phyloP scores from a whole-genome alignment of 2,113 vertebrate genomes.

The Lepisosteus osseus region DNA sequence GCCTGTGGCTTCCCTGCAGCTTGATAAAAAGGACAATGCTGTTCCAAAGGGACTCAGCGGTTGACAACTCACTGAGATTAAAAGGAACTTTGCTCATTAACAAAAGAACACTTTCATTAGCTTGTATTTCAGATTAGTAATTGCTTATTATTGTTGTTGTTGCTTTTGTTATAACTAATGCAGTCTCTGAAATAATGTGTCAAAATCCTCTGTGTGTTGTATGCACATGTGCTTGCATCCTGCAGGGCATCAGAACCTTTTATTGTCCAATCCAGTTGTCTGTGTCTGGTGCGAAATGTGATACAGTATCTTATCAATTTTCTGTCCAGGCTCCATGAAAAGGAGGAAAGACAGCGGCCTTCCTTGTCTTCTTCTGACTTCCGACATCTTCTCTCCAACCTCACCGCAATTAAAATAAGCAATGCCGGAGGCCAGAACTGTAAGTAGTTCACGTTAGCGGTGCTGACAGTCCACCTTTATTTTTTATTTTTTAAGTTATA shows the following conservation, averaged over 20 bases:
- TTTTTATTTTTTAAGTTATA: too few species aligned
- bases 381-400: constrained; percentile 78
- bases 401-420: constrained; percentile 66
- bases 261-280: background rate
- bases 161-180: constrained; percentile 16
- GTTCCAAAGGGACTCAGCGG: constrained; percentile 26
- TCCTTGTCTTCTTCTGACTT: constrained; percentile 67
- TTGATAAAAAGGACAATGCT: constrained; percentile 58
- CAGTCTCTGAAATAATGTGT: background rate
- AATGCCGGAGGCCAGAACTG: constrained; percentile 51
- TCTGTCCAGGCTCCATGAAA: constrained; percentile 74
- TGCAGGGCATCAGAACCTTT: too few species aligned
- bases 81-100: constrained; percentile 55
- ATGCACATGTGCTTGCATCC: too few species aligned
- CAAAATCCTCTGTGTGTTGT: too few species aligned
- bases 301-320: constrained; percentile 15
- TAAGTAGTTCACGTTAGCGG: constrained; percentile 47
- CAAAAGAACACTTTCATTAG: constrained; percentile 57
- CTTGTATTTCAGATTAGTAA: constrained; percentile 54
- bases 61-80: constrained; percentile 49
- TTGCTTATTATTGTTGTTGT: constrained; percentile 56
- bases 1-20: constrained; percentile 42
- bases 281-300: background rate
- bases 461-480: too few species aligned
- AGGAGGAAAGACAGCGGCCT: constrained; percentile 52